Percentiles rank a stretch among this genome's conserved stretches.
phyloP scores from a whole-genome alignment of 2,113 vertebrate genomes.

The Hiodon tergisus region DNA sequence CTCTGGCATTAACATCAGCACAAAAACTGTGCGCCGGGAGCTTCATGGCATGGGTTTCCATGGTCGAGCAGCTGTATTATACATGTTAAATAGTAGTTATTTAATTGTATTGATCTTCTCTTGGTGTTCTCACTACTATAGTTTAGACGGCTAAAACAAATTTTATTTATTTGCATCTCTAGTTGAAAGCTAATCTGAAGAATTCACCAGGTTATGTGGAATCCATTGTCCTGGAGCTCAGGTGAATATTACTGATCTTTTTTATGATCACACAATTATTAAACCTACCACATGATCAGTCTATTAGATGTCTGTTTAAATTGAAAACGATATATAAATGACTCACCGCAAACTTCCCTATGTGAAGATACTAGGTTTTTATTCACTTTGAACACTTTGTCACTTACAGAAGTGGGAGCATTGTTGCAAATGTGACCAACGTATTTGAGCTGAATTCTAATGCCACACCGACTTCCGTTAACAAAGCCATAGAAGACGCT shows the following conservation, averaged over 20 bases:
- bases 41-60: no score
- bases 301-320: no score
- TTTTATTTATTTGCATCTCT: not conserved
- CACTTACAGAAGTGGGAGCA: not conserved
- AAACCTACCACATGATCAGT: no score
- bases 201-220: not conserved
- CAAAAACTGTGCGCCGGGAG: no score
- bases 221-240: constrained; percentile 32
- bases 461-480: fast-evolving
- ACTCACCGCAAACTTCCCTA: not conserved
- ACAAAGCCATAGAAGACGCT: not conserved
- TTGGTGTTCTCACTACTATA: not conserved
- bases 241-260: constrained; percentile 33
- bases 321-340: not conserved
- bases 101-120: no score
- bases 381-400: not conserved
- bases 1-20: no score
- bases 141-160: not conserved
- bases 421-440: constrained; percentile 35
- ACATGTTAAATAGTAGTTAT: not conserved
- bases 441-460: not conserved
- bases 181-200: not conserved
- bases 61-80: not conserved
- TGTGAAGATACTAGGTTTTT: not conserved
- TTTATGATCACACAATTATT: not conserved